Base-by-base conservation (phyloP, 2,113 vertebrate genomes). In the Atractosteus spatula region DNA sequence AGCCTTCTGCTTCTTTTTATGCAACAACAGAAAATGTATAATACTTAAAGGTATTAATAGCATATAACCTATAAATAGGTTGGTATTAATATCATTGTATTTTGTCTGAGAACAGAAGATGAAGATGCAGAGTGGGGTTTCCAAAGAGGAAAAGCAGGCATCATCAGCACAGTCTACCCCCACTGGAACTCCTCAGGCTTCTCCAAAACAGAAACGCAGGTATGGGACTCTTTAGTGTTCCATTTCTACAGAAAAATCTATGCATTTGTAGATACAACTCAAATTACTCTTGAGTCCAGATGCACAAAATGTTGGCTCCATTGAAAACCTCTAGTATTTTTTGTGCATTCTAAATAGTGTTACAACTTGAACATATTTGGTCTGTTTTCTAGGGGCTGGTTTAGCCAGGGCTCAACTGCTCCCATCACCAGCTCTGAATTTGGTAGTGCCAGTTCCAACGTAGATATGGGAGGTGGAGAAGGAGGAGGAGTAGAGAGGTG, bases 101-200 rank as follows among this genome's bases (percentile, higher is more conserved):
- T 78, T 1, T 7, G 56, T 47, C 78, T 57, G 13, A 13, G 59
- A 74, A 78, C 85, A 99, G 96, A 99, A 94, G 83, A 84, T 99
- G 81, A 97, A 94, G 82, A 92, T 96, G 80, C 95, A 96, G 85
- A 94, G 86, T 57, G 93, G 92, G 84, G 96, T 97, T 74, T 76
- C 82, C 55, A 95, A 91, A 83, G 96, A 97, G 71, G 97, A 98
- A 76, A 94, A 84, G 84, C 94, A 93, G 85, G 82, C 87, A 17
- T 79, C 91, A 72, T 99, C 96, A 61, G 77, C 91, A 81, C 95
- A 95, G 80, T 95, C 96, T 66, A 97, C 93, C 72, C 96, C 96
- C 6, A 89, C 84, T 78, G 92, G 80, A 78, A 98, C 90, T 74
- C 94, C 95, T 3, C 91, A 93, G 63, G 80, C 94, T 2, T 98